These are phyloP conservation scores for Myocastor coypus DNA, from an alignment of 2,113 vertebrate genomes.

Conservation along the genomic window DNA sequence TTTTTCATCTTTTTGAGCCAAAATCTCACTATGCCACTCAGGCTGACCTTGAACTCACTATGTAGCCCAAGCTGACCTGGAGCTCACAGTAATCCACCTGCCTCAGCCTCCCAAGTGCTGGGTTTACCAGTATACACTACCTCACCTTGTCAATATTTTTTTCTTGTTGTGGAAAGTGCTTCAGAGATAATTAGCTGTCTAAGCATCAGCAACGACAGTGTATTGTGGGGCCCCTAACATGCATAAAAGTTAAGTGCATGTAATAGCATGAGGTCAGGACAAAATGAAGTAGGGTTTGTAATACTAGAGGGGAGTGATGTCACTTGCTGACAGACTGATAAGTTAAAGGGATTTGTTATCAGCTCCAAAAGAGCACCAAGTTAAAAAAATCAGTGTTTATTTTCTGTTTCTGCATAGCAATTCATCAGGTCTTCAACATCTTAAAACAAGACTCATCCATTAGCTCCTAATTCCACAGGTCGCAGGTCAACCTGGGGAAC, in stretches of 20 bases:
- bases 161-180: conserved; percentile 33
- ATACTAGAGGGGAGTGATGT: neutral
- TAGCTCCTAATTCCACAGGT: neutral
- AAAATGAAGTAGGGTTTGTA: neutral
- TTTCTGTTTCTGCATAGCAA: conserved; percentile 26
- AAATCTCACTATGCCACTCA: neutral
- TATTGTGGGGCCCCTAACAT: neutral
- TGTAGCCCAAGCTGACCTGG: neutral
- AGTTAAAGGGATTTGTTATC: neutral
- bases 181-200: neutral
- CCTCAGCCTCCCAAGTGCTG: neutral
- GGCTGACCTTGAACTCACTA: neutral
- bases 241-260: neutral
- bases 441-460: conserved; percentile 3
- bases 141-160: neutral
- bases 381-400: conserved; percentile 15
- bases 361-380: conserved; percentile 1
- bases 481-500: neutral
- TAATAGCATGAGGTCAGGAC: neutral
- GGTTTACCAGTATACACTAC: neutral
- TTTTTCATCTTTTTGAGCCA: neutral
- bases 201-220: neutral
- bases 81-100: neutral
- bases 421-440: neutral
- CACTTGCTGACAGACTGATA: neutral